phyloP scores from a whole-genome alignment of 2,113 vertebrate genomes.

The Paracanthobrama guichenoti region DNA sequence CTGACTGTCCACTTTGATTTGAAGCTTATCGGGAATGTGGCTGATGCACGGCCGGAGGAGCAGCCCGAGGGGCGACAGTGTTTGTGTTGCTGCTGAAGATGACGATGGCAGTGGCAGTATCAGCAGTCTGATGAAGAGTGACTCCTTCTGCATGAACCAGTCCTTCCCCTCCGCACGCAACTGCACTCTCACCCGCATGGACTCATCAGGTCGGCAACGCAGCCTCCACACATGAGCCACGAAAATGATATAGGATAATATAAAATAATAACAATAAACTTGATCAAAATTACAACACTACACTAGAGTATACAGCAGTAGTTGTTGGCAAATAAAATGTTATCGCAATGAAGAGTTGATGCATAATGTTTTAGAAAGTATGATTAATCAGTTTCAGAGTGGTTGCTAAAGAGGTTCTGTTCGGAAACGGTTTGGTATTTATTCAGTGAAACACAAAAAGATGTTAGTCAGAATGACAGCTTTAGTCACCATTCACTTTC shows the following conservation, averaged over 20 bases:
- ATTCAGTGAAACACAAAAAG: neutral
- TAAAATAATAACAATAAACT: neutral
- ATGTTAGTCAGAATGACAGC: neutral
- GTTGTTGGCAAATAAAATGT: neutral
- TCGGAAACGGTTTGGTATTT: neutral
- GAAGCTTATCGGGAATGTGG: slow-evolving; percentile 61
- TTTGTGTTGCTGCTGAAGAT: slow-evolving; percentile 50
- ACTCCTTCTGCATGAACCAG: slow-evolving; percentile 68
- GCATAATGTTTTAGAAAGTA: neutral
- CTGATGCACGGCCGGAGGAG: slow-evolving; percentile 47
- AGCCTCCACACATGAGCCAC: neutral
- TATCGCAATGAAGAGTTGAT: neutral
- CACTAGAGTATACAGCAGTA: neutral
- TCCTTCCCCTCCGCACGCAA: slow-evolving; percentile 62
- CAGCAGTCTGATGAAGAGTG: slow-evolving; percentile 55
- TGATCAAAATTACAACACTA: neutral
- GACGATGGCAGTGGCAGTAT: slow-evolving; percentile 45
- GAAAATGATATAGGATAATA: neutral
- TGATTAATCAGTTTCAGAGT: neutral
- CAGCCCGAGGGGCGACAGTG: slow-evolving; percentile 55
- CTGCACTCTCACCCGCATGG: slow-evolving; percentile 26
- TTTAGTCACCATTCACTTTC: neutral
- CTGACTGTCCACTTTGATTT: neutral
- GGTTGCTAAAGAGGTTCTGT: neutral
- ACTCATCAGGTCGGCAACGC: slow-evolving; percentile 71